Percentiles rank a stretch among this genome's conserved stretches.
Evolutionary conservation across 2,888 invertebrate genomes (phyloP).

Genomic region (Eremobia ochroleuca): DNA sequence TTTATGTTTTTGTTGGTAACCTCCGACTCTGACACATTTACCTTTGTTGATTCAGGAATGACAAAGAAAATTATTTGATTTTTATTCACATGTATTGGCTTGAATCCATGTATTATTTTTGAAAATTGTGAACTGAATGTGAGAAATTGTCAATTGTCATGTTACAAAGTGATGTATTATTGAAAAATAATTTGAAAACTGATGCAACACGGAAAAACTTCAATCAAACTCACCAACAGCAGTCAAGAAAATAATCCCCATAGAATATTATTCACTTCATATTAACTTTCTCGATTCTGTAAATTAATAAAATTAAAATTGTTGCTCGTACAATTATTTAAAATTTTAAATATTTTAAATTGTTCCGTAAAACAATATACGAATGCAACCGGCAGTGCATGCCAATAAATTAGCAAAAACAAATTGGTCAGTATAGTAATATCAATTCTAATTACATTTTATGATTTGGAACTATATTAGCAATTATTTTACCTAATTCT

Average conservation of each 20-base stretch:
- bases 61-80: slow-evolving; percentile 46
- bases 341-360: slow-evolving; percentile 16
- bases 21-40: slow-evolving; percentile 42
- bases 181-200: slow-evolving; percentile 37
- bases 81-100: background rate
- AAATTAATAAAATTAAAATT: slow-evolving; percentile 36
- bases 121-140: background rate
- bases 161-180: background rate
- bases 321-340: background rate
- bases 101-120: background rate
- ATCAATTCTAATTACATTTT: slow-evolving; percentile 23
- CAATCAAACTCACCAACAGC: slow-evolving; percentile 77
- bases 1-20: slow-evolving; percentile 48
- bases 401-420: slow-evolving; percentile 45
- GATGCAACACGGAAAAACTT: slow-evolving; percentile 58
- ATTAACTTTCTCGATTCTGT: slow-evolving; percentile 58
- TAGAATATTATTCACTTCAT: slow-evolving; percentile 75
- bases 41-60: slow-evolving; percentile 49
- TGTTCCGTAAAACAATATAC: slow-evolving; percentile 58
- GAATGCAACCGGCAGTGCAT: slow-evolving; percentile 70
- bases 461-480: slow-evolving; percentile 13
- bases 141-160: background rate
- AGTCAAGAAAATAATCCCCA: slow-evolving; percentile 74
- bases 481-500: slow-evolving; percentile 31
- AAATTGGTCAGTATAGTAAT: slow-evolving; percentile 13